phyloP scores from a whole-genome alignment of 1,140 invertebrate species.

The Caenorhabditis remanei region DNA sequence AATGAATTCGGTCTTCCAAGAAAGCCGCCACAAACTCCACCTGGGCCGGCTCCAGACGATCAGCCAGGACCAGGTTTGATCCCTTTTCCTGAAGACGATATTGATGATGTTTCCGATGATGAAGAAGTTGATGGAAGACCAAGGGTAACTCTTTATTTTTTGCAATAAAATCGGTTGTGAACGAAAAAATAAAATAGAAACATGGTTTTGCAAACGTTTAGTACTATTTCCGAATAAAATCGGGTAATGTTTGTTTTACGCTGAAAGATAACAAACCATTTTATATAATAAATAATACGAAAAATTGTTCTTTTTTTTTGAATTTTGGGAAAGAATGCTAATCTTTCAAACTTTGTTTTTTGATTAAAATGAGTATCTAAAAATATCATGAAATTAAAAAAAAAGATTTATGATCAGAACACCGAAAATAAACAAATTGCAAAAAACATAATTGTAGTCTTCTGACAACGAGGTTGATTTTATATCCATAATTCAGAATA shows the following conservation, averaged over 20 bases:
- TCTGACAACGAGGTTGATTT: not conserved
- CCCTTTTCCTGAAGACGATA: not conserved
- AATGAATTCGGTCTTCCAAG: conserved; percentile 16
- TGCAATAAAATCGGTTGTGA: too few species aligned
- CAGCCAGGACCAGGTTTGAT: not conserved
- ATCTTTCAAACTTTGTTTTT: too few species aligned
- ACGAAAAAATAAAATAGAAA: too few species aligned
- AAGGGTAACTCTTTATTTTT: not conserved
- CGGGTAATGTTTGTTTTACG: too few species aligned
- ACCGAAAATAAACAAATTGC: not conserved
- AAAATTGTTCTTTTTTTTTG: too few species aligned
- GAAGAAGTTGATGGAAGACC: not conserved
- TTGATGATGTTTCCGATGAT: conserved; percentile 34
- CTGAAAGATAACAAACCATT: not conserved
- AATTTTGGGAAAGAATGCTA: too few species aligned
- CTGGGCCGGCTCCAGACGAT: not conserved
- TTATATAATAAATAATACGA: too few species aligned
- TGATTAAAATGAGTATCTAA: too few species aligned
- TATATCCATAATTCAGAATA: too few species aligned
- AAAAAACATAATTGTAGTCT: not conserved
- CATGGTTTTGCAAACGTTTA: too few species aligned
- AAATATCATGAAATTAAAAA: too few species aligned
- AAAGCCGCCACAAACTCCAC: conserved; percentile 24
- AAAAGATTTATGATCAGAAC: not conserved
- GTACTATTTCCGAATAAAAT: too few species aligned